Base-by-base conservation (phyloP, 2,888 invertebrate genomes). In the Monochamus alternatus region DNA sequence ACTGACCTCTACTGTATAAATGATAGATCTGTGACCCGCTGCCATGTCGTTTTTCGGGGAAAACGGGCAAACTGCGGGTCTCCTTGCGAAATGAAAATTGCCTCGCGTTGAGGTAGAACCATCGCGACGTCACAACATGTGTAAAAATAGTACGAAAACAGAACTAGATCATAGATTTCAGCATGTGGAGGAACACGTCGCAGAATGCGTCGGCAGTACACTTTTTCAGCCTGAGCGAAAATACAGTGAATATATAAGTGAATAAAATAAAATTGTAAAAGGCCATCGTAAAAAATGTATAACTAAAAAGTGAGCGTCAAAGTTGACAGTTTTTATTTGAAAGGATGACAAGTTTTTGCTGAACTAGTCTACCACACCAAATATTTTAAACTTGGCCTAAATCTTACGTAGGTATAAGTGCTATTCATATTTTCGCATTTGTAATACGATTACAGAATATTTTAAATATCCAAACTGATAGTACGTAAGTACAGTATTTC, bases 1-100 rank as follows among this genome's bases (percentile, higher is more conserved):
- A 85, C 84, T 84, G 83, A 85, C 85, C 85, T 85, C 84, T 74
- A 75, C 65, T 63, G 65, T 64, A 47, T 73, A 66, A 44, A 67
- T 73, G 22, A 73, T 47, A 10, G 65, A 44, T 55, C 14, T 51
- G 52, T 32, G 55, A 12, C 66, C 44, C 43, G 60, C 73, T 73
- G 73, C 65, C 73, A 71, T 72, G 66, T 51, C 52, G 67, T 59
- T 74, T 74, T 80, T 44, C 32, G 30, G 52, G 51, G 51, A 52
- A 74, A 69, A 52, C 43, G 55, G 73, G 73, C 52, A 55, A 22
- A 52, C 12, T 7, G 47, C 55, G 55, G 47, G 58, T 44, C 58
- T 12, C 38, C 59, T 55, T 64, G 69, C 14, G 63, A 70, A 70
- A 74, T 70, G 51, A 70, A 67, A 74, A 64, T 22, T 74, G 64